phyloP scores from a whole-genome alignment of 2,113 vertebrate genomes.

The Castor canadensis region DNA sequence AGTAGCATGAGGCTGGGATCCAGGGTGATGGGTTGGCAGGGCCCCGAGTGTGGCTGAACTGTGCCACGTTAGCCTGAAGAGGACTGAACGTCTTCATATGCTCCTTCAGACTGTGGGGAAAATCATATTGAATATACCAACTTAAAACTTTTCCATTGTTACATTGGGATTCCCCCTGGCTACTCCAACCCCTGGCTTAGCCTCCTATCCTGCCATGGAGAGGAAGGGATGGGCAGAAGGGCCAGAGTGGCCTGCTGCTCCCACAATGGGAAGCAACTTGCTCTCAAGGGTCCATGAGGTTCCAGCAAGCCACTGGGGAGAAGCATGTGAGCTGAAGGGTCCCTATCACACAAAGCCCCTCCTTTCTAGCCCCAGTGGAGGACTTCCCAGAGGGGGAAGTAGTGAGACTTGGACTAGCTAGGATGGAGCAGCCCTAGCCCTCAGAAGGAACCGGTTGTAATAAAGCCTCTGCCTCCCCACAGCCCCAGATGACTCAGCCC shows the following conservation, averaged over 20 bases:
- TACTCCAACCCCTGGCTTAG: not conserved
- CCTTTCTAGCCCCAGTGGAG: not conserved
- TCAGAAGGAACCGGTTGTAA: not conserved
- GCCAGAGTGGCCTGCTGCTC: not conserved
- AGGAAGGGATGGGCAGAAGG: not conserved
- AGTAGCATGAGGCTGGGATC: not conserved
- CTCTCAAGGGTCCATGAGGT: not conserved
- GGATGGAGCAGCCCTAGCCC: not conserved
- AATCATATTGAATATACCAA: not conserved
- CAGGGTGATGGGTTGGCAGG: not conserved
- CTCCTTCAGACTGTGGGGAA: not conserved
- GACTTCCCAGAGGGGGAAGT: not conserved
- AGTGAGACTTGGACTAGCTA: not conserved
- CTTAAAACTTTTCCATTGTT: not conserved
- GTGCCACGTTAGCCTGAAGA: not conserved
- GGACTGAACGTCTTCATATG: not conserved
- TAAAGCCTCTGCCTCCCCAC: not conserved
- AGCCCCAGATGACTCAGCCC: not conserved
- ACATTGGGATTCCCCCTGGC: not conserved
- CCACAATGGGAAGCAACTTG: not conserved
- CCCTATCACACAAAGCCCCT: fast-evolving
- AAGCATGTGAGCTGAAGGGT: not conserved
- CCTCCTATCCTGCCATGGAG: not conserved
- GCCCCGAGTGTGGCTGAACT: not conserved
- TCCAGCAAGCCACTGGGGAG: not conserved